A percentile compares a stretch with the other conserved stretches of the same genome.
Evolutionary conservation across 2,797 vertebrate species (phyloP).

Genomic region (Fistularia tabacaria): DNA sequence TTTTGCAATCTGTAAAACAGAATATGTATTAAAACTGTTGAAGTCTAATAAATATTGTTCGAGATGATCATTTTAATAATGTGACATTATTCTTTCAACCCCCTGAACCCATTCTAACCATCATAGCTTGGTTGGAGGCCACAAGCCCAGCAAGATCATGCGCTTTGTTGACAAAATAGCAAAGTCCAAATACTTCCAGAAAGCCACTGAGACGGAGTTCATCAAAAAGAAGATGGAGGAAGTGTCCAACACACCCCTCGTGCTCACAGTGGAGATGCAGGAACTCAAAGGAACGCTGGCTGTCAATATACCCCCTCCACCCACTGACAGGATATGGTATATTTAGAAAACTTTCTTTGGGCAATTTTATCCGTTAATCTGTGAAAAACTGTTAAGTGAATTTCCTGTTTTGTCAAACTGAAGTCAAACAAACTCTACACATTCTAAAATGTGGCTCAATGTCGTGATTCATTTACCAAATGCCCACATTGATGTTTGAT

Average conservation of each 20-base stretch:
- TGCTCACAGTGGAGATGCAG: slow-evolving; percentile 93
- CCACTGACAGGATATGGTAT: slow-evolving; percentile 95
- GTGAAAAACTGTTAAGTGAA: background rate
- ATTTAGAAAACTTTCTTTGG: slow-evolving; percentile 12
- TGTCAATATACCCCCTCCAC: slow-evolving; percentile 94
- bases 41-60: no score
- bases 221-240: slow-evolving; percentile 99
- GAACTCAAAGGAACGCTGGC: slow-evolving; percentile 87
- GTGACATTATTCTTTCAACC: background rate
- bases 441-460: no score
- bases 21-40: no score
- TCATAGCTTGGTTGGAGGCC: slow-evolving; percentile 81
- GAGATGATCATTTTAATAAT: no score
- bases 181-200: slow-evolving; percentile 97
- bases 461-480: no score
- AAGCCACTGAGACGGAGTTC: slow-evolving; percentile 95
- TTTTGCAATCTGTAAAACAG: no score
- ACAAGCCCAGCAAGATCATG: slow-evolving; percentile 95
- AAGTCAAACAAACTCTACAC: background rate
- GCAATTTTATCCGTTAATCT: no score
- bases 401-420: slow-evolving; percentile 6
- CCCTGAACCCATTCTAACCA: background rate
- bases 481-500: no score
- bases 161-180: slow-evolving; percentile 95
- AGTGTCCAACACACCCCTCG: slow-evolving; percentile 92